Evolutionary conservation across 35 echinoderm and acorn worm genomes (phyloP).

Genomic region (Eucidaris tribuloides): DNA sequence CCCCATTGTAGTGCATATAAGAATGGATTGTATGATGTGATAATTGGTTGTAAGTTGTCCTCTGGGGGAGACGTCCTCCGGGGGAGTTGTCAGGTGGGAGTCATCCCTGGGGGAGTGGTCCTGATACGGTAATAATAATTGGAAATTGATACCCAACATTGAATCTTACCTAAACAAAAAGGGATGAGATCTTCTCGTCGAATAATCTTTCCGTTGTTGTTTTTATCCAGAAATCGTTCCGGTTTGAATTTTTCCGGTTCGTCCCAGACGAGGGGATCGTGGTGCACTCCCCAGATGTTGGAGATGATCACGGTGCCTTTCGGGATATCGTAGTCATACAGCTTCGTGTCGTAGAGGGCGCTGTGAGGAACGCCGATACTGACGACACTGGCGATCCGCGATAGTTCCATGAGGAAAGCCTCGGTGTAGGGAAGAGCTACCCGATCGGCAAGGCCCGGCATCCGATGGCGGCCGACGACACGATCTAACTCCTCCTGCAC

Average conservation of each 20-base stretch:
- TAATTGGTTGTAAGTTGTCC: too few species aligned
- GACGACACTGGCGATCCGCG: background rate
- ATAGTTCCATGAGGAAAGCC: constrained; percentile 21
- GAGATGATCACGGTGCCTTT: constrained; percentile 43
- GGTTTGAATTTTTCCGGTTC: constrained; percentile 56
- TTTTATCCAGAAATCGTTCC: constrained; percentile 51
- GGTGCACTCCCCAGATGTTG: constrained; percentile 4
- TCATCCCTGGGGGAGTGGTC: too few species aligned
- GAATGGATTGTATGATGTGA: too few species aligned
- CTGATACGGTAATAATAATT: too few species aligned
- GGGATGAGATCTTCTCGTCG: constrained; percentile 23
- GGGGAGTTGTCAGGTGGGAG: too few species aligned
- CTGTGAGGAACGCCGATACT: background rate
- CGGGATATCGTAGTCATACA: background rate
- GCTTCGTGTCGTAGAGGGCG: background rate
- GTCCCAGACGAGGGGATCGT: constrained; percentile 25
- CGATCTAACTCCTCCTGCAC: constrained; percentile 46
- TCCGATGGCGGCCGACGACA: constrained; percentile 2
- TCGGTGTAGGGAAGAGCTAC: constrained; percentile 20
- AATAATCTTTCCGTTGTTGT: too few species aligned
- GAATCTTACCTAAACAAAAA: constrained; percentile 19
- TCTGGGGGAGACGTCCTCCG: too few species aligned
- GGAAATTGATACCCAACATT: too few species aligned
- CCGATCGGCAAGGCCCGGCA: constrained; percentile 6
- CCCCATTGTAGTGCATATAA: too few species aligned